phyloP scores from a whole-genome alignment of 2,113 vertebrate genomes.

The Lynx canadensis region DNA sequence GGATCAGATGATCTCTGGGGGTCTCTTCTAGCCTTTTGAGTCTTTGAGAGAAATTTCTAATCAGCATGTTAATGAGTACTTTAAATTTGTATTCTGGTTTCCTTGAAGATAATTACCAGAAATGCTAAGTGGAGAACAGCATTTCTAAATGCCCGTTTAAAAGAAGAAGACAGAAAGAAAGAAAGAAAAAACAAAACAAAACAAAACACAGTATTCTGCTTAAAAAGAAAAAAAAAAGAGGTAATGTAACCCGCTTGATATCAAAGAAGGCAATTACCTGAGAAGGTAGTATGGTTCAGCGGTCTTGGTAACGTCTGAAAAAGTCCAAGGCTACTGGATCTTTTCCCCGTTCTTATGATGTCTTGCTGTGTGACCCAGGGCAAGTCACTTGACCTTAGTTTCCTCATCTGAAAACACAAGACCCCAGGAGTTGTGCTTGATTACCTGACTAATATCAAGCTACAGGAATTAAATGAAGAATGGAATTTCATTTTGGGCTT shows the following conservation, averaged over 20 bases:
- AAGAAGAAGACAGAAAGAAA: background rate
- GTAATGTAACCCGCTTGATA: background rate
- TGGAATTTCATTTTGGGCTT: constrained; percentile 67
- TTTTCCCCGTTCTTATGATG: background rate
- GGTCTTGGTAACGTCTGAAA: background rate
- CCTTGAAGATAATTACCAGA: constrained; percentile 79
- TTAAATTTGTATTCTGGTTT: constrained; percentile 79
- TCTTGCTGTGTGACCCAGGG: constrained; percentile 75
- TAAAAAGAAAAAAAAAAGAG: background rate
- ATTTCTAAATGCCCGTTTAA: constrained; percentile 60
- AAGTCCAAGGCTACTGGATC: background rate
- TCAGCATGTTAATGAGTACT: constrained; percentile 82
- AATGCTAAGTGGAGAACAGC: constrained; percentile 54
- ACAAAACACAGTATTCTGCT: background rate
- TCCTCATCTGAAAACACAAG: constrained; percentile 69
- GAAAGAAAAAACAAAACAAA: background rate
- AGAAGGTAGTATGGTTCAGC: constrained; percentile 34
- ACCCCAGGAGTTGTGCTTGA: constrained; percentile 70
- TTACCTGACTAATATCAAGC: constrained; percentile 69
- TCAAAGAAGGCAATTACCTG: constrained; percentile 62
- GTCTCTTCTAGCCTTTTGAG: constrained; percentile 69
- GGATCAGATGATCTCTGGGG: constrained; percentile 76
- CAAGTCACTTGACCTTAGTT: constrained; percentile 75
- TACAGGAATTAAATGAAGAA: constrained; percentile 69
- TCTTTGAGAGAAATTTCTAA: constrained; percentile 78